These are phyloP conservation scores for Riparia riparia DNA, from an alignment of 2,113 vertebrate species.

Conservation along the genomic window DNA sequence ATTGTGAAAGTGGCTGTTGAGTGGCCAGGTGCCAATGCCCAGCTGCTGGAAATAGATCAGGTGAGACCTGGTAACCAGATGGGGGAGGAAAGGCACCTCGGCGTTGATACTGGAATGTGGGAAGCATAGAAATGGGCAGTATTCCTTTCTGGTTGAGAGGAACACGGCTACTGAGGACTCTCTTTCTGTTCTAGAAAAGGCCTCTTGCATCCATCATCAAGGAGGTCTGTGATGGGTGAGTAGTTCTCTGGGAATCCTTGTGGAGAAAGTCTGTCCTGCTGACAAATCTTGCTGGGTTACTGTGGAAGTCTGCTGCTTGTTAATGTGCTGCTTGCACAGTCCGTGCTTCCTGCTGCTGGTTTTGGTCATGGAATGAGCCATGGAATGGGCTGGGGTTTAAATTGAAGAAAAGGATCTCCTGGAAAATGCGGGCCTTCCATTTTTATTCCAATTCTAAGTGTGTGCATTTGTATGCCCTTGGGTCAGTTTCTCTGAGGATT, in stretches of 20 bases:
- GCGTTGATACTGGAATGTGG: not conserved
- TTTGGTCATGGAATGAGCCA: not conserved
- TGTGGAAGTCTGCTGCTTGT: not conserved
- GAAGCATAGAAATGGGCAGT: not conserved
- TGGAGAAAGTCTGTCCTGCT: not conserved
- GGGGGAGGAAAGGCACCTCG: not conserved
- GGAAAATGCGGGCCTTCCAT: not conserved
- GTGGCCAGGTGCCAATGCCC: slow-evolving; percentile 96
- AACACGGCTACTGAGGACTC: not conserved
- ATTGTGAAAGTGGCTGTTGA: slow-evolving; percentile 98
- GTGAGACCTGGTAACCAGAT: slow-evolving; percentile 69
- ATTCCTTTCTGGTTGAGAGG: not conserved
- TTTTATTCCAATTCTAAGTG: not conserved
- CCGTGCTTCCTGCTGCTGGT: not conserved
- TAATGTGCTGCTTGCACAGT: not conserved
- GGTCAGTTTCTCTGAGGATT: not conserved
- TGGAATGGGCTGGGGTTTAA: not conserved
- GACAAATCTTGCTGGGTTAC: not conserved
- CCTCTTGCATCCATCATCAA: slow-evolving; percentile 94
- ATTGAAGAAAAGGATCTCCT: not conserved
- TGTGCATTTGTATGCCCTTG: not conserved
- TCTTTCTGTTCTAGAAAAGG: slow-evolving; percentile 86
- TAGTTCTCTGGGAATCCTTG: not conserved
- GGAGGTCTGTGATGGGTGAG: slow-evolving; percentile 98
- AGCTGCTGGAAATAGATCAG: slow-evolving; percentile 98